A percentile compares a stretch with the other conserved stretches of the same genome.
Conservation (phyloP, 2,113 vertebrate genomes). For the Halcyon senegalensis region DNA sequence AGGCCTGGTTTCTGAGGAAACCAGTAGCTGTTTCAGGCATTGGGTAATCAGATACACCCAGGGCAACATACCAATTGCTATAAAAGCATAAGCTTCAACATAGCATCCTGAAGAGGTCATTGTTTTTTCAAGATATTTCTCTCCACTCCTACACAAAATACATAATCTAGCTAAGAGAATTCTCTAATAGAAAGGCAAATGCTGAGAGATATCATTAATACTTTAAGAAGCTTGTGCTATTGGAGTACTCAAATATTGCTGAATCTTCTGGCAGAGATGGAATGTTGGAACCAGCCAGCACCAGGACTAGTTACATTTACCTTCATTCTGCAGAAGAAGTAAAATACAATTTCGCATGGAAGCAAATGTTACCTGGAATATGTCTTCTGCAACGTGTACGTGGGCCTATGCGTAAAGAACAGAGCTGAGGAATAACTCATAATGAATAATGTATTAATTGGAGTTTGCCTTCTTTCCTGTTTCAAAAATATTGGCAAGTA, state of each 20-base stretch:
- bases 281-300: background rate
- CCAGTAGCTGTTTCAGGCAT: conserved; percentile 16
- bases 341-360: background rate
- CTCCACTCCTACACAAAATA: background rate
- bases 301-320: background rate
- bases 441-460: conserved; percentile 31
- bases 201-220: background rate
- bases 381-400: background rate
- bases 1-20: background rate
- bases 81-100: background rate
- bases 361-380: conserved; percentile 6
- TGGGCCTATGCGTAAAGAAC: background rate
- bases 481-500: conserved; percentile 34
- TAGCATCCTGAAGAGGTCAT: conserved; percentile 30
- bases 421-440: background rate
- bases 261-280: background rate
- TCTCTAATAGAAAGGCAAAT: background rate
- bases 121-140: conserved; percentile 45
- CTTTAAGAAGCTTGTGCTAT: background rate
- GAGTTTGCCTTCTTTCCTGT: conserved; percentile 2
- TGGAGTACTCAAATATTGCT: background rate
- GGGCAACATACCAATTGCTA: background rate
- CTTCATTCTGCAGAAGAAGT: background rate
- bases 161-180: background rate
- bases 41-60: conserved; percentile 20